phyloP scores from a whole-genome alignment of 2,797 vertebrate genomes.

The Typhlichthys subterraneus region DNA sequence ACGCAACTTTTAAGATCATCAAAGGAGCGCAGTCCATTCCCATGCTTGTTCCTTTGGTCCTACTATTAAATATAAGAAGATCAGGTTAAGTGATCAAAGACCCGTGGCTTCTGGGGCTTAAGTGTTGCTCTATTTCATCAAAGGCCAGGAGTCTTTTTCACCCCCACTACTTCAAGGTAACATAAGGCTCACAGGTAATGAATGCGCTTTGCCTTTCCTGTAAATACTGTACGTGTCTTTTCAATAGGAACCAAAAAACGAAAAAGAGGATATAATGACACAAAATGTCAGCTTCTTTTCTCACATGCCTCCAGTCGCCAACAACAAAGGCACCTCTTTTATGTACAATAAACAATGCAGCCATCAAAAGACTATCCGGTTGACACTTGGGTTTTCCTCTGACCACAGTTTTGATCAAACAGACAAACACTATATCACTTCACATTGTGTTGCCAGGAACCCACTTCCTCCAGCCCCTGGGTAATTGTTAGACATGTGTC shows the following conservation, averaged over 20 bases:
- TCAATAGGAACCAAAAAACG: conserved; percentile 75
- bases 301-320: conserved; percentile 48
- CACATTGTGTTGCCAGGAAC: conserved; percentile 64
- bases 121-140: conserved; percentile 64
- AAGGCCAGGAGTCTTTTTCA: conserved; percentile 52
- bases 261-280: conserved; percentile 65
- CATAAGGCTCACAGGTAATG: conserved; percentile 77
- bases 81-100: conserved; percentile 70
- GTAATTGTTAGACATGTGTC: conserved; percentile 66
- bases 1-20: conserved; percentile 60
- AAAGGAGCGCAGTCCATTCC: conserved; percentile 60
- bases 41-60: conserved; percentile 67
- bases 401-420: conserved; percentile 71
- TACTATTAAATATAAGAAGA: conserved; percentile 74
- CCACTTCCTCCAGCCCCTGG: conserved; percentile 60
- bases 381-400: conserved; percentile 67
- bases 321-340: conserved; percentile 75
- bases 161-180: conserved; percentile 52
- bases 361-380: conserved; percentile 76
- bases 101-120: conserved; percentile 46
- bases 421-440: conserved; percentile 62
- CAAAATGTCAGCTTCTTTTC: conserved; percentile 60
- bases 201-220: conserved; percentile 78
- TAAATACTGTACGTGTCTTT: conserved; percentile 81
- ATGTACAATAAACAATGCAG: conserved; percentile 73